Percentiles rank a stretch among this genome's conserved stretches.
phyloP scores from a whole-genome alignment of 2,888 invertebrate genomes.

The Agriopis marginaria region DNA sequence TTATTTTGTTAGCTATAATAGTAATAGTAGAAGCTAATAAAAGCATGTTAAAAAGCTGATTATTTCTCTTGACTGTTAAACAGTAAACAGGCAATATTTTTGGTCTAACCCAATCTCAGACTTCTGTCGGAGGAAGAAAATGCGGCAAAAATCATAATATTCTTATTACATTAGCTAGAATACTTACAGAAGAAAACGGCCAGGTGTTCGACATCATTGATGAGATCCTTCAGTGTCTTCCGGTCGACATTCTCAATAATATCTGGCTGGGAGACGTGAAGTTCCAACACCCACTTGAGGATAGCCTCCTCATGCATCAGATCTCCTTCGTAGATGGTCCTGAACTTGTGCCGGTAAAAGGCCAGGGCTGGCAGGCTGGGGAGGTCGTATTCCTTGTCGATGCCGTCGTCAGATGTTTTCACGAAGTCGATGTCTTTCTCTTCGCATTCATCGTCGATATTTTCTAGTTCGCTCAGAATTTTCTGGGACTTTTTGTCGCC shows the following conservation, averaged over 20 bases:
- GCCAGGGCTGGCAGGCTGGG: slow-evolving; percentile 93
- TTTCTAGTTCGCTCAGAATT: slow-evolving; percentile 95
- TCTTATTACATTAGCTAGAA: not conserved
- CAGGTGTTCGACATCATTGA: slow-evolving; percentile 95
- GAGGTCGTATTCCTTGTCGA: slow-evolving; percentile 95
- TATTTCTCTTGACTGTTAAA: too few relatives aligned
- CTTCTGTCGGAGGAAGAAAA: too few relatives aligned
- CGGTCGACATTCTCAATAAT: slow-evolving; percentile 96
- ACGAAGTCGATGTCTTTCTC: slow-evolving; percentile 96
- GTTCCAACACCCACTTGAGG: slow-evolving; percentile 94
- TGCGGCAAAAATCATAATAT: not conserved
- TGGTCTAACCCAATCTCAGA: too few relatives aligned
- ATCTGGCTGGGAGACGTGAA: slow-evolving; percentile 94
- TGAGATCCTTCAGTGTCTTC: slow-evolving; percentile 94
- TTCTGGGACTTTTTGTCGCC: slow-evolving; percentile 96
- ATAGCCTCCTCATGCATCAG: slow-evolving; percentile 96
- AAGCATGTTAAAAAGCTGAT: too few relatives aligned
- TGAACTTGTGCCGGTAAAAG: slow-evolving; percentile 95
- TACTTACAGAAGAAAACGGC: slow-evolving; percentile 96
- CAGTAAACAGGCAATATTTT: too few relatives aligned
- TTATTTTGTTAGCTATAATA: too few relatives aligned
- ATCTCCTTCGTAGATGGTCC: slow-evolving; percentile 95
- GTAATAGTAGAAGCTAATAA: too few relatives aligned
- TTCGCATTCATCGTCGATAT: slow-evolving; percentile 97
- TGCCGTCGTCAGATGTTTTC: slow-evolving; percentile 95